phyloP scores from a whole-genome alignment of 2,797 vertebrate genomes.

The Acipenser transmontanus region DNA sequence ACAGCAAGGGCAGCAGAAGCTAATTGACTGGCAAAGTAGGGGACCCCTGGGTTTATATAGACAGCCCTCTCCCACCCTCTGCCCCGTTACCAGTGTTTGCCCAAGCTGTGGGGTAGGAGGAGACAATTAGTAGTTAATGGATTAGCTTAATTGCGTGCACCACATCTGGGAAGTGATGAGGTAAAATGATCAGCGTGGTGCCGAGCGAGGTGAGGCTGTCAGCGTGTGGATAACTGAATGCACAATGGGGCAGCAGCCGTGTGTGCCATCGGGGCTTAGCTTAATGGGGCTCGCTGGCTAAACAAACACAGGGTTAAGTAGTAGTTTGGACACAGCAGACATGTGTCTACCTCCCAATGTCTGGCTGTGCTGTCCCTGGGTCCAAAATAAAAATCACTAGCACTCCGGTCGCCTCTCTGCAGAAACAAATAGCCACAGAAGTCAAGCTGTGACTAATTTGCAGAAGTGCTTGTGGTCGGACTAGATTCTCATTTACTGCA shows the following conservation, averaged over 20 bases:
- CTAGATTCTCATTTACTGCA: conserved; percentile 63
- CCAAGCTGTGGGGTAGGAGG: conserved; percentile 55
- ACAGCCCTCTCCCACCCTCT: conserved; percentile 27
- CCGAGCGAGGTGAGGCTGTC: conserved; percentile 11
- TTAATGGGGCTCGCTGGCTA: conserved; percentile 29
- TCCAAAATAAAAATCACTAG: conserved; percentile 41
- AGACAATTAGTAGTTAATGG: conserved; percentile 71
- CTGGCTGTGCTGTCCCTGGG: conserved; percentile 26
- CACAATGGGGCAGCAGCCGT: conserved; percentile 45
- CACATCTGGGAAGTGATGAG: conserved; percentile 49
- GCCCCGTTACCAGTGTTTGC: conserved; percentile 45
- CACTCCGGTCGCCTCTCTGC: conserved; percentile 23
- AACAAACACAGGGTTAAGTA: conserved; percentile 36
- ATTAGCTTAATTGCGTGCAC: conserved; percentile 59
- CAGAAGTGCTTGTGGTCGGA: conserved; percentile 50
- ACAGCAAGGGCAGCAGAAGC: conserved; percentile 20
- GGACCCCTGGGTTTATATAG: conserved; percentile 47
- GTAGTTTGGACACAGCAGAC: conserved; percentile 42
- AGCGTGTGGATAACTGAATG: conserved; percentile 39
- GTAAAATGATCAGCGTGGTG: conserved; percentile 43
- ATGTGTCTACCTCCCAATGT: neutral
- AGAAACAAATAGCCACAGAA: conserved; percentile 26
- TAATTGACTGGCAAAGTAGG: conserved; percentile 22
- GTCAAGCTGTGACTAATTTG: conserved; percentile 65
- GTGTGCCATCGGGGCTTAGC: conserved; percentile 42